These are phyloP conservation scores for Lonchura striata DNA, from an alignment of 2,113 vertebrate genomes.

Conservation along the genomic window DNA sequence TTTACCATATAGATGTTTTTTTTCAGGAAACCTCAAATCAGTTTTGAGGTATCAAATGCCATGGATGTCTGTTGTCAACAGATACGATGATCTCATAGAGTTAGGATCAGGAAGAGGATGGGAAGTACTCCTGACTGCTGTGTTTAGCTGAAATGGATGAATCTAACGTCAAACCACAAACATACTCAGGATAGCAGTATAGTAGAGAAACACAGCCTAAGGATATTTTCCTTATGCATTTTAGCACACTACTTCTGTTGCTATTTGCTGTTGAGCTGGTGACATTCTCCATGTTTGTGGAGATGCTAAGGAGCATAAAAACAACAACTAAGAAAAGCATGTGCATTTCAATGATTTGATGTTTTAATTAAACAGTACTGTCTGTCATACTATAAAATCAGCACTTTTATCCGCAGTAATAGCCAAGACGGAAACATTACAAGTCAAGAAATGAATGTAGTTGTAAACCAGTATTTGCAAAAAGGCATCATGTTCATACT, in stretches of 20 bases:
- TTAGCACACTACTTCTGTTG: not conserved
- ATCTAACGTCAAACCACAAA: not conserved
- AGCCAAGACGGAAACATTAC: not conserved
- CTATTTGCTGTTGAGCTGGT: not conserved
- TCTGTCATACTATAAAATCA: not conserved
- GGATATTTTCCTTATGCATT: conserved; percentile 34
- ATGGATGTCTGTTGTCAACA: not conserved
- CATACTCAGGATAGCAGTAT: not conserved
- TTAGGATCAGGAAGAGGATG: not conserved
- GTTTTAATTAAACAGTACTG: not conserved
- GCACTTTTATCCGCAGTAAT: not conserved
- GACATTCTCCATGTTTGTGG: not conserved
- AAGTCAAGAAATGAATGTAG: not conserved
- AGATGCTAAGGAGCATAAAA: conserved; percentile 7
- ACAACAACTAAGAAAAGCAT: not conserved
- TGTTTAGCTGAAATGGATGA: not conserved
- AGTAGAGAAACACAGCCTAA: not conserved
- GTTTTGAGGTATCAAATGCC: not conserved
- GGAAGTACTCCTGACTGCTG: not conserved
- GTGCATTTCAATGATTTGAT: not conserved
- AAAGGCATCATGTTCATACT: not conserved
- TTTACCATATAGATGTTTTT: not conserved
- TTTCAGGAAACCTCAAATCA: not conserved
- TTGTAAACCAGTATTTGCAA: not conserved
- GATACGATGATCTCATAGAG: not conserved